Base-by-base conservation (phyloP, 2,888 invertebrate species). In the Euclidia mi region DNA sequence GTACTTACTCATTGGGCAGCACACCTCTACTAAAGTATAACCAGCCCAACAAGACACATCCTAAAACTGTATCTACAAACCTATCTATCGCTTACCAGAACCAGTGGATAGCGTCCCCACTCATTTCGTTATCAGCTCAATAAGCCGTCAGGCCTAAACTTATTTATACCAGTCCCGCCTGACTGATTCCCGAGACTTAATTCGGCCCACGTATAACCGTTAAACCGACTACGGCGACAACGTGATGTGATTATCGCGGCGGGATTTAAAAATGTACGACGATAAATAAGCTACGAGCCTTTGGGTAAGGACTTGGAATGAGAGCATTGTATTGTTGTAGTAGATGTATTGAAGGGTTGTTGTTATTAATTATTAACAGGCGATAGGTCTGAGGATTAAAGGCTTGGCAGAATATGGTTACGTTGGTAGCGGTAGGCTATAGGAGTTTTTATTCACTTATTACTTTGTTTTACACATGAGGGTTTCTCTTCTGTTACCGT, bases 141-240 rank as follows among this genome's bases (percentile, higher is more conserved):
- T 29, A 52, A 65, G 42, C 51, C 37, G 66, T 40, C 46, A 46
- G 48, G 71, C 65, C 41, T 46, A 60, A 70, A 71, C 66, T 68
- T 79, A 79, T 75, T 79, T 79, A 80, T 77, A 73, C 72, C 67
- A 72, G 61, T 71, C 72, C n/a, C 71, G 59, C 64, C 65, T 76
- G 78, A 79, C 71, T 82, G 79, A 83, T 76, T 79, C 64, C 59
- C 41, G 58, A 50, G 63, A 50, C 51, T 60, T 73, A 77, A 84
- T 82, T 79, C 85, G 34, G 51, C 12, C 46, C 85, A 84, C 83
- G 84, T 83, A 61, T 53, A 20, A 32, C 43, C 46, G 72, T 44
- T 72, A 64, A 73, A 69, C 61, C 76, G 63, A 66, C 50, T 46
- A 56, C 49, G 49, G 69, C 66, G 62, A 65, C 73, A 56, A 69